Percentiles rank a stretch among this genome's conserved stretches.
Conservation (phyloP, 1,140 invertebrate species). For the Aphis craccivora region DNA sequence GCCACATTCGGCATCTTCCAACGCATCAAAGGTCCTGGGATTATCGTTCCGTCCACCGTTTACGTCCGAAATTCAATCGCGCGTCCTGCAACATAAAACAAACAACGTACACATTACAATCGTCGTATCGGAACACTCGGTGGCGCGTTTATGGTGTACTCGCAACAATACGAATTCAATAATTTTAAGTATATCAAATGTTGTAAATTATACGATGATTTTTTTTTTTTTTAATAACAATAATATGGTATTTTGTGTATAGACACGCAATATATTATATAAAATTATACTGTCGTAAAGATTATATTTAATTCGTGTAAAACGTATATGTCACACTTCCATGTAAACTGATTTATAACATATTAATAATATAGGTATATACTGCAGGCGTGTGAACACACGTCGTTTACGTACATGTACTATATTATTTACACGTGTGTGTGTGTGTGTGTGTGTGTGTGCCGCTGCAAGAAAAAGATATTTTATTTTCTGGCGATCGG, state of each 20-base stretch:
- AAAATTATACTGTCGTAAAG: neutral
- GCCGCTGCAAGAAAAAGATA: neutral
- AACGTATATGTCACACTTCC: neutral
- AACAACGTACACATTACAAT: neutral
- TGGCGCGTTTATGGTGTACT: neutral
- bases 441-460: neutral
- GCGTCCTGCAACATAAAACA: neutral
- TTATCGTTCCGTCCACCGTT: neutral
- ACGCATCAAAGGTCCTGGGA: slow-evolving; percentile 3
- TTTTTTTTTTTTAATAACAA: neutral
- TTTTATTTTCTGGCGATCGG: slow-evolving; percentile 13
- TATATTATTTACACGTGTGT: neutral
- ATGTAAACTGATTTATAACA: neutral
- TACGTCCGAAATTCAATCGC: neutral
- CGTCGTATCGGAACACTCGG: neutral
- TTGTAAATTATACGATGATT: no score
- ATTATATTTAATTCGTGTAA: neutral
- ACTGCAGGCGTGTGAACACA: neutral
- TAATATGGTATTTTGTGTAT: neutral
- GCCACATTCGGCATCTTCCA: slow-evolving; percentile 40
- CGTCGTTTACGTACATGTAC: neutral
- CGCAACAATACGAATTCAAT: neutral
- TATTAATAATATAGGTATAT: neutral
- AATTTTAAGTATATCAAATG: neutral
- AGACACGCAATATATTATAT: no score